Evolutionary conservation across 2,888 invertebrate genomes (phyloP).

Genomic region (Lumbricus terrestris): DNA sequence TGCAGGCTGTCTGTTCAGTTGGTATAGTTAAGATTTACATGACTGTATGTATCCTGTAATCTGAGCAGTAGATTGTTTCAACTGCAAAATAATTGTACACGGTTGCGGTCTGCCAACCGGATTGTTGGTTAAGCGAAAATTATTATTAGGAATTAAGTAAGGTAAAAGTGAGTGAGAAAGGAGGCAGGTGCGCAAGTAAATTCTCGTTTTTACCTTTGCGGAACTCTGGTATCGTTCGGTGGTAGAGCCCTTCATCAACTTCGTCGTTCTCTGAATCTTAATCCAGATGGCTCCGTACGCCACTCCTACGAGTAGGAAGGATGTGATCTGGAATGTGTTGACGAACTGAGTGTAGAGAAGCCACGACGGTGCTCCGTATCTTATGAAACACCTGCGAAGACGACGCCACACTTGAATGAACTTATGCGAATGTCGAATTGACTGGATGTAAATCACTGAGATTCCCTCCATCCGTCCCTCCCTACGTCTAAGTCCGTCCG

Average conservation of each 20-base stretch:
- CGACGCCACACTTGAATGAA: neutral
- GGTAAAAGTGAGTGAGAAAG: too few species aligned
- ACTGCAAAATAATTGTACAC: too few species aligned
- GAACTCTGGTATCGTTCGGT: slow-evolving; percentile 6
- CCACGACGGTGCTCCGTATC: neutral
- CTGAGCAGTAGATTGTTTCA: too few species aligned
- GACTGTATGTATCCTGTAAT: too few species aligned
- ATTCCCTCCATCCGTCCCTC: neutral
- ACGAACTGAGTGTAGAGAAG: neutral
- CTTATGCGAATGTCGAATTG: neutral
- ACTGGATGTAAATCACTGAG: neutral
- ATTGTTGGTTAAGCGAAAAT: too few species aligned
- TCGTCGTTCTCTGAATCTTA: slow-evolving; percentile 3
- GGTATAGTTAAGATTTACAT: too few species aligned
- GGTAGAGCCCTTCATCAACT: neutral
- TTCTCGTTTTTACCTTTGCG: neutral
- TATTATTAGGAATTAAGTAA: too few species aligned
- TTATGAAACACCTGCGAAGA: slow-evolving; percentile 11
- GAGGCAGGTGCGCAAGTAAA: neutral
- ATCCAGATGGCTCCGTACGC: slow-evolving; percentile 14
- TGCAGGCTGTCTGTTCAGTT: too few species aligned
- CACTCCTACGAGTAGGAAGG: neutral
- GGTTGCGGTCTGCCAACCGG: too few species aligned
- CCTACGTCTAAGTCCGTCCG: too few species aligned
- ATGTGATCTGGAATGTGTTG: neutral